phyloP scores from a whole-genome alignment of 2,888 invertebrate genomes.

The Thecocarcelia acutangulata region DNA sequence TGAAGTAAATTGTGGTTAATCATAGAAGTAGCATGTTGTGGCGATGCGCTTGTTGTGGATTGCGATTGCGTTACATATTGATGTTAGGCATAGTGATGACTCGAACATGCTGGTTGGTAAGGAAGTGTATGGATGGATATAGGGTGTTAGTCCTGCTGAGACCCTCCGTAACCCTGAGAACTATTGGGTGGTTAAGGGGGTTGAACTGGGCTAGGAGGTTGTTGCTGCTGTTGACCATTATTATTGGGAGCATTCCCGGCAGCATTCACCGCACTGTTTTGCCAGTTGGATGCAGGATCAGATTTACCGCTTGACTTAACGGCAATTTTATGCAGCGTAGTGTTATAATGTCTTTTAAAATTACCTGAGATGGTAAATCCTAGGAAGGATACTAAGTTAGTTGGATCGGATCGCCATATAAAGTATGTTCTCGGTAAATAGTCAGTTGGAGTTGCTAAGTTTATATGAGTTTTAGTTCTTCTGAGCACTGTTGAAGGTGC shows the following conservation, averaged over 20 bases:
- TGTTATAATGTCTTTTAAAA: constrained; percentile 94
- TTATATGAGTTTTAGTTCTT: too few species aligned
- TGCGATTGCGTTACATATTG: constrained; percentile 76
- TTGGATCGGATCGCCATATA: too few species aligned
- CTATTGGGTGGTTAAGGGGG: constrained; percentile 84
- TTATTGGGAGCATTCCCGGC: constrained; percentile 74
- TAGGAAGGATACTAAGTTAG: too few species aligned
- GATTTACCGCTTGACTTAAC: constrained; percentile 93
- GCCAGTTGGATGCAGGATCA: constrained; percentile 87
- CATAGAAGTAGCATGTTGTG: constrained; percentile 74
- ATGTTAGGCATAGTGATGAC: constrained; percentile 71
- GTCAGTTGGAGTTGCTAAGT: too few species aligned
- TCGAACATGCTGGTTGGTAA: constrained; percentile 74
- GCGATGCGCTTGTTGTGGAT: constrained; percentile 77
- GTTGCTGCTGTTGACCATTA: constrained; percentile 77
- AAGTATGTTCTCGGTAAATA: too few species aligned
- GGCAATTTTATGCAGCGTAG: constrained; percentile 94
- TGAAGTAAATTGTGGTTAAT: constrained; percentile 61
- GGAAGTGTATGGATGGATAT: constrained; percentile 77
- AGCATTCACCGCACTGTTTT: constrained; percentile 77
- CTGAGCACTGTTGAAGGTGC: too few species aligned
- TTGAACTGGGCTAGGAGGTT: constrained; percentile 81
- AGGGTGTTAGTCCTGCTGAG: constrained; percentile 73
- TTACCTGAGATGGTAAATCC: constrained; percentile 97
- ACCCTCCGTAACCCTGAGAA: constrained; percentile 79